A percentile compares a stretch with the other conserved stretches of the same genome.
phyloP scores from a whole-genome alignment of 2,113 vertebrate genomes.

The Uria aalge region DNA sequence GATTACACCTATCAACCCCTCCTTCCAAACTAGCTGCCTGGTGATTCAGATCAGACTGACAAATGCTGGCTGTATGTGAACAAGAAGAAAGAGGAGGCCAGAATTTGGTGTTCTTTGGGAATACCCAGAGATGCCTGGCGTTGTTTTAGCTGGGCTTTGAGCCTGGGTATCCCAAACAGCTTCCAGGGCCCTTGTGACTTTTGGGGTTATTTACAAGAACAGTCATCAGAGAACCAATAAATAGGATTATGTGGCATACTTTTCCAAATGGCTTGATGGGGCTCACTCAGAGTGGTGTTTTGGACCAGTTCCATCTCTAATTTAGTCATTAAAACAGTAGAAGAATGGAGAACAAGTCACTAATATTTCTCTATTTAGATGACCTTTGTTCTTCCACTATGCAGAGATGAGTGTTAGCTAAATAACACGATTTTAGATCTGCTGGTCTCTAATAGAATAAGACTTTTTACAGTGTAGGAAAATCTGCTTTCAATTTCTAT shows the following conservation, averaged over 20 bases:
- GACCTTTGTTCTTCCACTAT: background rate
- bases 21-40: background rate
- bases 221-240: background rate
- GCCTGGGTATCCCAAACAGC: background rate
- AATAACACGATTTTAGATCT: background rate
- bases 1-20: background rate
- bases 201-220: background rate
- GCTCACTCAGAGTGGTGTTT: background rate
- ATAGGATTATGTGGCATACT: background rate
- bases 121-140: background rate
- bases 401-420: background rate
- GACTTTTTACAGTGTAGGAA: background rate
- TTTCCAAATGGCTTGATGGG: background rate
- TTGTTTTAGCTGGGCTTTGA: background rate
- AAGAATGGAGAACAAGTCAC: background rate
- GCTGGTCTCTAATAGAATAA: background rate
- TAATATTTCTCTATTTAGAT: background rate
- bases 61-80: background rate
- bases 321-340: background rate
- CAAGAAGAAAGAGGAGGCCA: background rate
- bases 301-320: background rate
- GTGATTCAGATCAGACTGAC: background rate
- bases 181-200: background rate
- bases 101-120: background rate
- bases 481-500: slow-evolving; percentile 24